Percentiles rank a stretch among this genome's conserved stretches.
phyloP scores from a whole-genome alignment of 2,888 invertebrate genomes.

The Drosophila flavopinicola region DNA sequence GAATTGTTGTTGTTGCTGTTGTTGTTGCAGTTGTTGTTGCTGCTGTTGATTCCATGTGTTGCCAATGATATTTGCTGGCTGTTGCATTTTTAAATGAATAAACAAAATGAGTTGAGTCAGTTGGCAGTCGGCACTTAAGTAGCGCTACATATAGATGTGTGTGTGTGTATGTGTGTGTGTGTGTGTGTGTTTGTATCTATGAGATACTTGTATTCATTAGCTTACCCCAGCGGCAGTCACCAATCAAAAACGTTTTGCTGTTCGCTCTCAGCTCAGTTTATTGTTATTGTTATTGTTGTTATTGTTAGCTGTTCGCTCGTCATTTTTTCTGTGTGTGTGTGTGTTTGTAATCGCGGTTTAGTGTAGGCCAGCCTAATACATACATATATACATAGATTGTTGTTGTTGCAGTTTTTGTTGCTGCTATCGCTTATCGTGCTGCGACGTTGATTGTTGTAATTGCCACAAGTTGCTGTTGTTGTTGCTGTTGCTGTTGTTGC shows the following conservation, averaged over 20 bases:
- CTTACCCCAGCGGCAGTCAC: conserved; percentile 52
- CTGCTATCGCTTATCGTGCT: conserved; percentile 56
- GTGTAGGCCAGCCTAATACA: conserved; percentile 56
- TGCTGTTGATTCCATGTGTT: conserved; percentile 46
- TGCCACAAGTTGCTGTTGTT: conserved; percentile 49
- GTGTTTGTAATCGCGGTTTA: conserved; percentile 65
- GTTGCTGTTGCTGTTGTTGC: conserved; percentile 5
- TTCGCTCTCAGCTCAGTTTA: conserved; percentile 40
- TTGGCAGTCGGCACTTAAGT: conserved; percentile 42
- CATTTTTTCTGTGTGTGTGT: no score
- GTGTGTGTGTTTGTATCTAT: conserved; percentile 45
- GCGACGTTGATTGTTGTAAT: conserved; percentile 66
- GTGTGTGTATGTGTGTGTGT: background rate
- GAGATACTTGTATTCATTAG: conserved; percentile 64
- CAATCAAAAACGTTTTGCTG: conserved; percentile 54
- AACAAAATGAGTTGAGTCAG: conserved; percentile 52
- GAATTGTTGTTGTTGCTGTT: background rate
- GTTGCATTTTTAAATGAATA: conserved; percentile 57
- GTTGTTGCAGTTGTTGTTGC: conserved; percentile 4
- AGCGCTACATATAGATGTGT: conserved; percentile 3
- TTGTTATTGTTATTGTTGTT: conserved; percentile 16
- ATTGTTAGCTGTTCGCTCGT: conserved; percentile 39
- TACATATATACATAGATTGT: conserved; percentile 3
- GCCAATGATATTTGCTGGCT: conserved; percentile 47
- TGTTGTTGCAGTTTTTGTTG: conserved; percentile 25